Percentiles rank a stretch among this genome's conserved stretches.
Conservation (phyloP, 1,140 invertebrate species). For the Lasioglossum albipes region DNA sequence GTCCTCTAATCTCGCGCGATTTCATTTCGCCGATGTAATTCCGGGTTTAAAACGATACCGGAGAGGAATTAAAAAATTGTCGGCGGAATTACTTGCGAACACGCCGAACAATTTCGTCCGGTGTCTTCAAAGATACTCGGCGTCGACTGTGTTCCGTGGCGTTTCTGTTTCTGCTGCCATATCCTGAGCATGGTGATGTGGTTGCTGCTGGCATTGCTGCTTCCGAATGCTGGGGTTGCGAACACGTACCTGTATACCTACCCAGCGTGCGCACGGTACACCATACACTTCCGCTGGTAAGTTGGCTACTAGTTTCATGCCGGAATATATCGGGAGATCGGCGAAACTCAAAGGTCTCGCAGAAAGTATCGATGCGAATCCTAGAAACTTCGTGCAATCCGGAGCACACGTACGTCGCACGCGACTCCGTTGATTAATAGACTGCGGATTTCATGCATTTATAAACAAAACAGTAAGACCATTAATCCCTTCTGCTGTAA, state of each 20-base stretch:
- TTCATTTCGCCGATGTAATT: not conserved
- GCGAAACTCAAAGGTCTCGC: conserved; percentile 45
- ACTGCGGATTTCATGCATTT: too few relatives aligned
- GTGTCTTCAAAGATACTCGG: conserved; percentile 22
- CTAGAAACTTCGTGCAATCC: conserved; percentile 13
- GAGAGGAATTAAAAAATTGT: not conserved
- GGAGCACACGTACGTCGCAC: not conserved
- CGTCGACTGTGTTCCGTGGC: conserved; percentile 1
- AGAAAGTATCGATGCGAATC: conserved; percentile 50
- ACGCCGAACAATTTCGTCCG: conserved; percentile 5
- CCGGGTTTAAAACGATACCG: not conserved
- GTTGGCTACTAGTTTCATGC: conserved; percentile 47
- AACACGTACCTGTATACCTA: conserved; percentile 31
- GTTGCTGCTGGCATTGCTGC: conserved; percentile 53
- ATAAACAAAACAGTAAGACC: too few relatives aligned
- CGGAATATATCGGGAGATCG: conserved; percentile 34
- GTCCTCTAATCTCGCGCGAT: not conserved
- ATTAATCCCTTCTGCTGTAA: too few relatives aligned
- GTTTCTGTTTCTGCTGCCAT: conserved; percentile 32
- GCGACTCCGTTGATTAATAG: not conserved
- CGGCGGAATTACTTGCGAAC: not conserved
- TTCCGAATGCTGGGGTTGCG: conserved; percentile 47
- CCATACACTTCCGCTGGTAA: not conserved
- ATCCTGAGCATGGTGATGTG: conserved; percentile 7
- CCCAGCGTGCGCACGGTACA: conserved; percentile 18